These are phyloP conservation scores for Bufo bufo DNA, from an alignment of 2,113 vertebrate species.

Conservation along the genomic window DNA sequence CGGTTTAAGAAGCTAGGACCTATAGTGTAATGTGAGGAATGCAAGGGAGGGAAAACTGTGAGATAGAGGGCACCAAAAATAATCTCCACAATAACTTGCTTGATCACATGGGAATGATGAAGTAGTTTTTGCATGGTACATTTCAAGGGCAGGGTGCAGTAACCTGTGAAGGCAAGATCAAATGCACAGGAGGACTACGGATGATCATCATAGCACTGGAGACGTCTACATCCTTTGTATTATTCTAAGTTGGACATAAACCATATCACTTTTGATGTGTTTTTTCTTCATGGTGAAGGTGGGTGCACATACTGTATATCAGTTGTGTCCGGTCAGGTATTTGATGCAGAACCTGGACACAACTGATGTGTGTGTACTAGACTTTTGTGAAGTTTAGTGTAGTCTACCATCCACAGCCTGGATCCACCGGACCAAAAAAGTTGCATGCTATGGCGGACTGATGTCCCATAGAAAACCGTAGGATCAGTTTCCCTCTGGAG, in stretches of 20 bases:
- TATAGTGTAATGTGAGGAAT: neutral
- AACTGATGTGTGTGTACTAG: too few species aligned
- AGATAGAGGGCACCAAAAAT: neutral
- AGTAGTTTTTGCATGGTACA: neutral
- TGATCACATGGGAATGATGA: neutral
- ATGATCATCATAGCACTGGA: neutral
- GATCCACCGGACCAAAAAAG: too few species aligned
- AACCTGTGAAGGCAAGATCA: slow-evolving; percentile 15
- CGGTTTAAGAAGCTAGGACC: neutral
- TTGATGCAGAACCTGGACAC: too few species aligned
- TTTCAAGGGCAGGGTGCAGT: slow-evolving; percentile 8
- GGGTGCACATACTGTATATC: too few species aligned
- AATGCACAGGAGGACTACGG: neutral
- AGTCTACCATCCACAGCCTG: too few species aligned
- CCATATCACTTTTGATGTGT: neutral
- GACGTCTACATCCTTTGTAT: neutral
- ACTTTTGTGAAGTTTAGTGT: too few species aligned
- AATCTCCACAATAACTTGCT: neutral
- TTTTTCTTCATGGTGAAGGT: too few species aligned
- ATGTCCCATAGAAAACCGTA: too few species aligned
- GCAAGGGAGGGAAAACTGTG: neutral
- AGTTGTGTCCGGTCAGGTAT: too few species aligned
- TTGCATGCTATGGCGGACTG: too few species aligned
- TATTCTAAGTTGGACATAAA: neutral
- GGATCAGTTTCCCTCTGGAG: too few species aligned